Base-by-base conservation (phyloP, 1,140 invertebrate genomes). In the Leptinotarsa undecemlineata region DNA sequence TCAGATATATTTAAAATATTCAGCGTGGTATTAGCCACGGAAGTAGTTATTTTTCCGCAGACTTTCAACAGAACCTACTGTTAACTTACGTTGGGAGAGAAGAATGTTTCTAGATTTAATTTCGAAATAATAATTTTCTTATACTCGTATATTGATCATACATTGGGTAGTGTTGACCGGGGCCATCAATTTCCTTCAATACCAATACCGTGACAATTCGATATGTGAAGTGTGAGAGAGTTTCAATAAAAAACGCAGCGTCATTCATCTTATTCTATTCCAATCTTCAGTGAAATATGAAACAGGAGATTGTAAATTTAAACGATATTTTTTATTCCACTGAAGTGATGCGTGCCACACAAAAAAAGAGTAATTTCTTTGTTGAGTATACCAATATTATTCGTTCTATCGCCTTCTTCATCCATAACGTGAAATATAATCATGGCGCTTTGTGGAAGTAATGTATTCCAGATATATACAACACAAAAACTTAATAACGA, bases 241-340 rank as follows among this genome's bases (percentile, higher is more conserved):
- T 42, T 11, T 19, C 0, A 42, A 42, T 57, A 68, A 68, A 68
- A 68, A 68, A 68, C 42, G 66, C 66, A 68, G 3, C 20, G 14
- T 64, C 62, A 64, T 64, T 68, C 33, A 68, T 6, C 51, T 57
- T 57, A 57, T 57, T 68, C 42, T 68, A 68, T 68, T 68, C 33
- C 66, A 68, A 68, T 68, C 66, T 68, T 33, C 23, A 68, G 66
- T 68, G 66, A 68, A 68, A 68, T 68, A 68, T 68, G 66, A 68
- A 68, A 42, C 23, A 42, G n/a, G 26, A 23, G 66, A 19, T 68
- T 68, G 66, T 68, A 68, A 47, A 68, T 42, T 68, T 68, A 68
- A 68, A 68, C 33, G 66, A 68, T 26, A 26, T 26, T 68, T 66
- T 68, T 68, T 68, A 42, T 23, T 66, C 4, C 1, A 42, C 42